Evolutionary conservation across 2,113 vertebrate species (phyloP), one percentile per base, ranked within the genome.

Genomic region (Leptocoma aspasia): DNA sequence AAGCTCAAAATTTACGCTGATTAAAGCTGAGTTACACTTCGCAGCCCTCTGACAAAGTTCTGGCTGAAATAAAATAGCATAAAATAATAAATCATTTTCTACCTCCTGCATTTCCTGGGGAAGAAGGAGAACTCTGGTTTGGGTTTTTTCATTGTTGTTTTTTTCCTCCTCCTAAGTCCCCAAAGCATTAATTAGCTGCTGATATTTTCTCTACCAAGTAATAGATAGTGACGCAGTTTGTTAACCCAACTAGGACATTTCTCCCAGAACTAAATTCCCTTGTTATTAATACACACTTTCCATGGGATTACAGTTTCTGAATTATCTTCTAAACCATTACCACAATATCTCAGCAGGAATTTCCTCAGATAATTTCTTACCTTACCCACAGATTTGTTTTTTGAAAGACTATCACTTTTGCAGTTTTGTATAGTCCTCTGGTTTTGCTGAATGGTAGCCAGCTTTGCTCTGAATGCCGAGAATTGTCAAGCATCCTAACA

Each of bases 181-280:
- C 11, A 94, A 94, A 92, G 91, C 79, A 78, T 94, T 96, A 97
- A 96, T 97, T 97, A 97, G 89, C 61, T 95, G 66, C 52, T 96
- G 92, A 70, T 27, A 85, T 68, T 97, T 94, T 93, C 84, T 89
- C 54, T 57, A 92, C 87, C 61, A 91, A 94, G 50, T 96, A 96
- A 85, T 87, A 84, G 66, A 80, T 21, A 68, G 79, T 76, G 52
- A 87, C 4, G 37, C 28, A 93, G 41, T 89, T 94, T 97, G 85
- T 69, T 92, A 93, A 94, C 45, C 87, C 85, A 97, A 21, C 83
- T 78, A 95, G 73, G 73, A 21, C 33, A 54, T 44, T 90, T 88
- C 82, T 64, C 54, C 89, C 78, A 63, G 44, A 96, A 82, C 45
- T 81, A 94, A 17, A 87, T 91, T 87, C 56, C 79, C 54, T 91